Base-by-base conservation (phyloP, 2,888 invertebrate species). In the Dolomedes plantarius region DNA sequence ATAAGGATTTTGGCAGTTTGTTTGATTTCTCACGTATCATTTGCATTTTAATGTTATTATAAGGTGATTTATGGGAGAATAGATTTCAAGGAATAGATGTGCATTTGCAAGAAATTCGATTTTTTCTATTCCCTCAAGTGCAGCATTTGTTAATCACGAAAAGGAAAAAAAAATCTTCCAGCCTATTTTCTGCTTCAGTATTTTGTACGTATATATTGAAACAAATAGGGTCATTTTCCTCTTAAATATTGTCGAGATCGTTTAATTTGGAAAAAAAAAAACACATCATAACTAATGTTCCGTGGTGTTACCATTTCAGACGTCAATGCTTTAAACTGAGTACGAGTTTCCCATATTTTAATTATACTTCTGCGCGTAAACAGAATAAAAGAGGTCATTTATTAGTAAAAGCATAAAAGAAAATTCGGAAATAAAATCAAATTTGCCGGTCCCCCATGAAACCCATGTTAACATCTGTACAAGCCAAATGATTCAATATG, bases 391-490 rank as follows among this genome's bases (percentile, higher is more conserved):
- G 50, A 65, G 62, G 29, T 62, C 39, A 28, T 64, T 41, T 62
- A 69, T 78, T 71, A 75, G 72, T 56, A 31, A 74, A 80, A 39
- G 11, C 27, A 69, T 62, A 72, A 72, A 65, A 81, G 62, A 76
- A 82, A 73, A 80, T 23, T 32, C 9, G 28, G 23, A 74, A 80
- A 72, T 64, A 50, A 78, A 67, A 64, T 46, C 32, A 76, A 82
- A 76, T 76, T 72, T 71, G 46, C 23, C n/a, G 31, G 69, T 83
- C 71, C 64, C 82, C 72, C 64, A 72, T 65, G 76, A 83, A 31
- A 36, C 7, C 31, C 77, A 41, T 77, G 82, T 85, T 77, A 85
- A 85, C 83, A 85, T 77, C 77, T 77, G 83, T 73, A 81, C 68
- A 46, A 50, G 81, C 68, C 74, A 74, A 71, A 79, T 71, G 79